Evolutionary conservation across 2,797 vertebrate genomes (phyloP).

Genomic region (Petrocephalus schoutedeni): DNA sequence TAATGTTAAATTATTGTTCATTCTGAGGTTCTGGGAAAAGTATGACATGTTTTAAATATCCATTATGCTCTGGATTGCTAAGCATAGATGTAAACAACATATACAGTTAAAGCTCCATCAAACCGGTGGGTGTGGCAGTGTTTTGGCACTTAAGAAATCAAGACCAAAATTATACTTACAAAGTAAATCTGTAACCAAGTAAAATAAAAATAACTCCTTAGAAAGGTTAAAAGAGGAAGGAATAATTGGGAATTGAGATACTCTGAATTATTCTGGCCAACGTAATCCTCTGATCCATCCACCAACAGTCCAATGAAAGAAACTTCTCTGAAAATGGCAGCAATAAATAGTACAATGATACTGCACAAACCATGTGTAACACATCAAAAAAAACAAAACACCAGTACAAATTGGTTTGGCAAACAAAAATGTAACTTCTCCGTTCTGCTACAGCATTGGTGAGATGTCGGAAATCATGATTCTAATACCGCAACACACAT

Average conservation of each 20-base stretch:
- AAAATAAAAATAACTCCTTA: not conserved
- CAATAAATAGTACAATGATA: not conserved
- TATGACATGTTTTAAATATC: not conserved
- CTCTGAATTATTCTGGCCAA: not conserved
- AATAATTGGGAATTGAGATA: not conserved
- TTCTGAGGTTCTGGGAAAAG: slow-evolving; percentile 2
- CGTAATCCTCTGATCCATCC: not conserved
- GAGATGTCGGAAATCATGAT: not conserved
- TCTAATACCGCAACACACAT: slow-evolving; percentile 29
- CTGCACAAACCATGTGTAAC: not conserved
- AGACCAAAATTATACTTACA: not conserved
- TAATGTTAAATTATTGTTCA: slow-evolving; percentile 62
- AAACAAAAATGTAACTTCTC: not conserved
- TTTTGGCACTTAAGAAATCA: slow-evolving; percentile 38
- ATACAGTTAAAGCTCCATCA: slow-evolving; percentile 39
- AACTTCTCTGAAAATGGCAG: not conserved
- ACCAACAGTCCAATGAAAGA: not conserved
- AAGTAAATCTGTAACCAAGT: not conserved
- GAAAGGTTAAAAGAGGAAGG: not conserved
- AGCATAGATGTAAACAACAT: slow-evolving; percentile 44
- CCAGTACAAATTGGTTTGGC: slow-evolving; percentile 18
- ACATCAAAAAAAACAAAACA: slow-evolving; percentile 25
- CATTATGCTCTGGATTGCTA: slow-evolving; percentile 13
- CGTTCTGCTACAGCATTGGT: not conserved
- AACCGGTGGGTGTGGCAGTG: slow-evolving; percentile 26